Evolutionary conservation across 1,140 invertebrate genomes (phyloP).

Genomic region (Ladona fulva): DNA sequence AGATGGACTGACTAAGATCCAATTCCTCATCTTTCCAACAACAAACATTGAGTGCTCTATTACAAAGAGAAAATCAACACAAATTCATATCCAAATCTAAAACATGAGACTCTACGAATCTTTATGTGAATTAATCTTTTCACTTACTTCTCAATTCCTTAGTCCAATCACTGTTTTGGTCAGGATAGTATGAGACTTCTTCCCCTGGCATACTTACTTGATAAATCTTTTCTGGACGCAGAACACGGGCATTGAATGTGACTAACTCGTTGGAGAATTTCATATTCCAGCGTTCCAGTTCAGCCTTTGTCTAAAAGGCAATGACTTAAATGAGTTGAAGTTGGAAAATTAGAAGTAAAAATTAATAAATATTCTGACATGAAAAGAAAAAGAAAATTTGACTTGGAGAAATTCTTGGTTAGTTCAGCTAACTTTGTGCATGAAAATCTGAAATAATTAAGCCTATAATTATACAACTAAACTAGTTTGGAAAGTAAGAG

Average conservation of each 20-base stretch:
- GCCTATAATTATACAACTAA: too few species aligned
- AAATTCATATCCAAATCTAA: too few species aligned
- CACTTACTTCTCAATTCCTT: constrained; percentile 38
- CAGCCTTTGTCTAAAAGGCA: constrained; percentile 37
- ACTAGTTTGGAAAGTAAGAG: too few species aligned
- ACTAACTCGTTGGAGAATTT: constrained; percentile 46
- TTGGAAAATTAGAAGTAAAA: too few species aligned
- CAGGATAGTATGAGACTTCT: constrained; percentile 29
- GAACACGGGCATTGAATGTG: constrained; percentile 44
- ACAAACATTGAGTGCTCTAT: background rate
- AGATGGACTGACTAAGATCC: background rate
- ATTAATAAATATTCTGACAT: too few species aligned
- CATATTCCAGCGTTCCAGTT: constrained; percentile 53
- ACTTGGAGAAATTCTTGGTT: too few species aligned
- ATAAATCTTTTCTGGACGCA: constrained; percentile 46
- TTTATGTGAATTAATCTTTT: background rate
- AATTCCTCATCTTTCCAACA: background rate
- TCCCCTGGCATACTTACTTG: constrained; percentile 31
- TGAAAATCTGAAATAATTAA: too few species aligned
- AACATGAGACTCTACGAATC: too few species aligned
- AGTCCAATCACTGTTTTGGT: constrained; percentile 51
- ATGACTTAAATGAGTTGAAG: too few species aligned
- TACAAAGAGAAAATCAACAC: too few species aligned
- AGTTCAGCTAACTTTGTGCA: too few species aligned
- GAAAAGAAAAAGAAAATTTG: too few species aligned